Evolutionary conservation across 2,113 vertebrate genomes (phyloP).

Genomic region (Fukomys damarensis): DNA sequence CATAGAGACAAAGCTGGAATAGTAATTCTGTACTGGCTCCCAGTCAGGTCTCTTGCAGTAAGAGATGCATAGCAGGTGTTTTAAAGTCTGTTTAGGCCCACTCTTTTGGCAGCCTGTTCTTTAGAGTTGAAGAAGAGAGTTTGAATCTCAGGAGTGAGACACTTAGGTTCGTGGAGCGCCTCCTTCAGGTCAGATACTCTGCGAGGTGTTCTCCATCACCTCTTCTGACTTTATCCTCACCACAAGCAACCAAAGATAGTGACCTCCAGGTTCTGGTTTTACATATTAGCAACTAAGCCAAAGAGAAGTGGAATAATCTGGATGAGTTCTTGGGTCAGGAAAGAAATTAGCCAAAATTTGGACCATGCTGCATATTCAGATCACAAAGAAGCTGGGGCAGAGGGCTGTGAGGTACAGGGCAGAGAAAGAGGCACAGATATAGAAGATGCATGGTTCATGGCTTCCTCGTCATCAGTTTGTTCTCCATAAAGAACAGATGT

Average conservation of each 20-base stretch:
- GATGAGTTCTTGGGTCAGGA: not conserved
- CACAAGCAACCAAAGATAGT: not conserved
- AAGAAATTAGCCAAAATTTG: not conserved
- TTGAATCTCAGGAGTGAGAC: not conserved
- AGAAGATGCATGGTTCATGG: fast-evolving
- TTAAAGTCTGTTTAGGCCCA: not conserved
- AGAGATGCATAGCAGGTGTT: too few species aligned
- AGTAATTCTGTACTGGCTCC: not conserved
- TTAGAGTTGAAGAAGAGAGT: not conserved
- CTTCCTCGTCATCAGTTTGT: not conserved
- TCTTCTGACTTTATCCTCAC: not conserved
- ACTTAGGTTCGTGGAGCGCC: not conserved
- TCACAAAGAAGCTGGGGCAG: fast-evolving
- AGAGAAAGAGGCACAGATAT: not conserved
- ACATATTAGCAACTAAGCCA: not conserved
- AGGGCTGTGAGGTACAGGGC: not conserved
- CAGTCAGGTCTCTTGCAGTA: not conserved
- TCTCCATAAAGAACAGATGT: not conserved
- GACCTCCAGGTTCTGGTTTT: not conserved
- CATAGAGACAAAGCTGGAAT: not conserved
- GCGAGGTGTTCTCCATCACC: not conserved
- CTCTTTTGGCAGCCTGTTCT: not conserved
- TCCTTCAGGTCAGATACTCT: not conserved
- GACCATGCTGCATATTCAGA: fast-evolving
- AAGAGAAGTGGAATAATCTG: not conserved